Evolutionary conservation across 2,888 invertebrate genomes (phyloP).

Genomic region (Lasioglossum figueresi): DNA sequence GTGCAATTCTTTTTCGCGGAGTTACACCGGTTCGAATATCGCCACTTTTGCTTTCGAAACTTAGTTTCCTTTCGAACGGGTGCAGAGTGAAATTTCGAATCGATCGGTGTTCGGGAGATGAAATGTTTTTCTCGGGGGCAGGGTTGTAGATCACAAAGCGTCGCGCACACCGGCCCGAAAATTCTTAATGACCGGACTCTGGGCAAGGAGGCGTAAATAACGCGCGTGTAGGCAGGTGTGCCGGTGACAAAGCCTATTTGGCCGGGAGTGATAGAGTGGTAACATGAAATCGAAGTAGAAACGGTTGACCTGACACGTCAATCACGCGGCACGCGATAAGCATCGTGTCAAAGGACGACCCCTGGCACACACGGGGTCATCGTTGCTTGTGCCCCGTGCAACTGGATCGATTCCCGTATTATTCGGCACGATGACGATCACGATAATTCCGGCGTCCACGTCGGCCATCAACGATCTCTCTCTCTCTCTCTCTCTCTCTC

Average conservation of each 20-base stretch:
- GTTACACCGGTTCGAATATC: neutral
- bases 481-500: neutral
- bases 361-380: slow-evolving; percentile 43
- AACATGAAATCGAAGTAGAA: slow-evolving; percentile 58
- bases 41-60: neutral
- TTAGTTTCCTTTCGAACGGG: neutral
- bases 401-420: slow-evolving; percentile 62
- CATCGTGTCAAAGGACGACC: slow-evolving; percentile 68
- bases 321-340: slow-evolving; percentile 62
- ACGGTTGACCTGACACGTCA: slow-evolving; percentile 55
- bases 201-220: slow-evolving; percentile 22
- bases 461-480: slow-evolving; percentile 50
- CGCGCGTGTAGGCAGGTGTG: slow-evolving; percentile 14
- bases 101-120: neutral
- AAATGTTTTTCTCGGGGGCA: neutral
- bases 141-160: neutral
- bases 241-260: slow-evolving; percentile 40
- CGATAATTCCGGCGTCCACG: slow-evolving; percentile 52
- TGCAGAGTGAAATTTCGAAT: neutral
- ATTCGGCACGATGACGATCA: slow-evolving; percentile 60
- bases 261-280: slow-evolving; percentile 52
- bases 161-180: neutral
- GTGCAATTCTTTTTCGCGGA: neutral
- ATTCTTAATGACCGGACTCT: neutral
- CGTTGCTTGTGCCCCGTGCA: slow-evolving; percentile 38